Conservation (phyloP, 2,113 vertebrate genomes). For the Passer montanus region DNA sequence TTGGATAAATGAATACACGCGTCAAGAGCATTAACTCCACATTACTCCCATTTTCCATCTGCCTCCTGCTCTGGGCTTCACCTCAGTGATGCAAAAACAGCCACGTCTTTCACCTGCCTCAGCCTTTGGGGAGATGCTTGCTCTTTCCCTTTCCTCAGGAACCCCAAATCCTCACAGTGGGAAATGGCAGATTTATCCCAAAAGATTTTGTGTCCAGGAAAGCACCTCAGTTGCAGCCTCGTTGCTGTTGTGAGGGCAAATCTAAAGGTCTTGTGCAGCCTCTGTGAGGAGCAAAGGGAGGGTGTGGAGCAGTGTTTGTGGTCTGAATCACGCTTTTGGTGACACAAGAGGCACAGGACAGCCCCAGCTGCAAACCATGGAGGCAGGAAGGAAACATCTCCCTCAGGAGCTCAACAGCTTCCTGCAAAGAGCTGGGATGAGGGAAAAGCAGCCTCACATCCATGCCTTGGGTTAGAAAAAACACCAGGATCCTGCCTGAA, state of each 20-base stretch:
- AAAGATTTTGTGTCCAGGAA: neutral
- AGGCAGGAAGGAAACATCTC: neutral
- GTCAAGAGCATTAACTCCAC: neutral
- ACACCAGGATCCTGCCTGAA: neutral
- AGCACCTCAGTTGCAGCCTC: neutral
- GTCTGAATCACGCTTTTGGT: neutral
- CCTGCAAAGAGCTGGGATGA: neutral
- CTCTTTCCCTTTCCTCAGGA: neutral
- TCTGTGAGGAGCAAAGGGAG: neutral
- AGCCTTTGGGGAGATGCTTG: neutral
- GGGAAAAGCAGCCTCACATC: neutral
- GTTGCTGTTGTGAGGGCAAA: neutral
- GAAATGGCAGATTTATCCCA: neutral
- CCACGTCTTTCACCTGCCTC: neutral
- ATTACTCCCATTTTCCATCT: neutral
- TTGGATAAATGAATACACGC: neutral
- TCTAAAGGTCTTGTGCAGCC: neutral
- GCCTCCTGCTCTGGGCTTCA: neutral
- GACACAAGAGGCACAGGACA: neutral
- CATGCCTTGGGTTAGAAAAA: neutral
- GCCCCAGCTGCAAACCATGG: neutral
- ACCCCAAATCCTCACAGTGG: neutral
- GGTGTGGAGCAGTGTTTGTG: neutral
- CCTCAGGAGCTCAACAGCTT: neutral
- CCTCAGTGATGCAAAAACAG: neutral